Conservation (phyloP, 2,113 vertebrate genomes). For the Pseudolaguvia tuberculata region DNA sequence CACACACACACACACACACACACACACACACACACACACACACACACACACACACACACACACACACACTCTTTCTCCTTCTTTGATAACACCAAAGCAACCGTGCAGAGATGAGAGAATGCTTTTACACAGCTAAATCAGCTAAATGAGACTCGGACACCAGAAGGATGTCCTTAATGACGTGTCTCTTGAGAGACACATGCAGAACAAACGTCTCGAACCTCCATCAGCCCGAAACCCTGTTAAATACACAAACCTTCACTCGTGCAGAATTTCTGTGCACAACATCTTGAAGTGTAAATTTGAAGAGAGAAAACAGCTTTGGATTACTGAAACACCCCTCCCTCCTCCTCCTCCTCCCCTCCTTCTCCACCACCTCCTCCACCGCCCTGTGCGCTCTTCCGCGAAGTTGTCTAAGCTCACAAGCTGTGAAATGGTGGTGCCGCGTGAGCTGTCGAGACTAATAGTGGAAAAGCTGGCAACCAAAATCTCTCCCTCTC, state of each 20-base stretch:
- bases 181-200: background rate
- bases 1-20: too few species aligned
- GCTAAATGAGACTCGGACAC: slow-evolving; percentile 16
- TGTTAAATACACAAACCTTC: background rate
- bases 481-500: background rate
- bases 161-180: slow-evolving; percentile 16
- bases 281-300: background rate
- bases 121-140: slow-evolving; percentile 11
- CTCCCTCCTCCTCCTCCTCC: background rate
- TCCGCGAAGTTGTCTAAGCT: slow-evolving; percentile 15
- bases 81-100: slow-evolving; percentile 13
- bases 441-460: slow-evolving; percentile 26
- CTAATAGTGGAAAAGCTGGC: slow-evolving; percentile 12
- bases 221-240: too few species aligned
- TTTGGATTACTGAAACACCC: background rate
- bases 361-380: too few species aligned
- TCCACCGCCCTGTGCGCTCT: slow-evolving; percentile 3
- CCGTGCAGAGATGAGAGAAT: slow-evolving; percentile 1
- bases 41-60: too few species aligned
- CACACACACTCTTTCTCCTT: background rate
- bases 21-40: too few species aligned
- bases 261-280: background rate
- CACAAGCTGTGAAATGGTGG: slow-evolving; percentile 35
- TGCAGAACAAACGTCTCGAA: background rate
- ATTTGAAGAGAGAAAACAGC: background rate